These are phyloP conservation scores for Electrophaes corylata DNA, from an alignment of 2,888 invertebrate species.

Conservation along the genomic window DNA sequence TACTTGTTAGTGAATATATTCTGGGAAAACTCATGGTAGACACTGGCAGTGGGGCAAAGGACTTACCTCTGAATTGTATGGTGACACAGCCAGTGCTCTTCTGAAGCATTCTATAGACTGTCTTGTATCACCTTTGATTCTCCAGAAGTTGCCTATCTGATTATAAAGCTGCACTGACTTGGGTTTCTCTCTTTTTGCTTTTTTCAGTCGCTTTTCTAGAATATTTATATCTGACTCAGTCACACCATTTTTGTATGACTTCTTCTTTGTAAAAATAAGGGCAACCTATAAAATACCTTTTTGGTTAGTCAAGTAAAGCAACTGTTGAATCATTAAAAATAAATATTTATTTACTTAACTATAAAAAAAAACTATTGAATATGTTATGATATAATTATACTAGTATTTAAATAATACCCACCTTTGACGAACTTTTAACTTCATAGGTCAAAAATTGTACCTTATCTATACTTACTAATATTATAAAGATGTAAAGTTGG, in stretches of 20 bases:
- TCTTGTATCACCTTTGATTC: conserved; percentile 94
- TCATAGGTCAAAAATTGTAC: no score
- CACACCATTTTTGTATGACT: conserved; percentile 80
- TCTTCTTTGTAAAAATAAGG: conserved; percentile 89
- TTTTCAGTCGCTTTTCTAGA: conserved; percentile 89
- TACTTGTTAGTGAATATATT: no score
- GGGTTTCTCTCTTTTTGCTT: conserved; percentile 92
- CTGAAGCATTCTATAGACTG: conserved; percentile 95
- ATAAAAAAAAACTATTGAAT: no score
- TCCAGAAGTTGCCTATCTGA: conserved; percentile 96
- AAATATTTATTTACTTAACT: no score
- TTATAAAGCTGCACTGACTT: conserved; percentile 93
- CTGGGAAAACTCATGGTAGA: no score
- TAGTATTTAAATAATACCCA: no score
- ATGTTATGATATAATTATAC: no score
- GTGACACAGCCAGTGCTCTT: conserved; percentile 92
- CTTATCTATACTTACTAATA: no score
- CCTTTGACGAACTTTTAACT: no score
- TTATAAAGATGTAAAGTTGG: no score
- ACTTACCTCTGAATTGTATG: conserved; percentile 91
- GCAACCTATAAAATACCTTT: conserved; percentile 81
- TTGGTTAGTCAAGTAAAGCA: neutral
- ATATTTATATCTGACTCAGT: conserved; percentile 90
- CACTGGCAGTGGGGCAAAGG: no score
- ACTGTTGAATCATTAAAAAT: no score